A percentile compares a stretch with the other conserved stretches of the same genome.
Evolutionary conservation across 2,113 vertebrate genomes (phyloP).

Genomic region (Lampris incognitus): DNA sequence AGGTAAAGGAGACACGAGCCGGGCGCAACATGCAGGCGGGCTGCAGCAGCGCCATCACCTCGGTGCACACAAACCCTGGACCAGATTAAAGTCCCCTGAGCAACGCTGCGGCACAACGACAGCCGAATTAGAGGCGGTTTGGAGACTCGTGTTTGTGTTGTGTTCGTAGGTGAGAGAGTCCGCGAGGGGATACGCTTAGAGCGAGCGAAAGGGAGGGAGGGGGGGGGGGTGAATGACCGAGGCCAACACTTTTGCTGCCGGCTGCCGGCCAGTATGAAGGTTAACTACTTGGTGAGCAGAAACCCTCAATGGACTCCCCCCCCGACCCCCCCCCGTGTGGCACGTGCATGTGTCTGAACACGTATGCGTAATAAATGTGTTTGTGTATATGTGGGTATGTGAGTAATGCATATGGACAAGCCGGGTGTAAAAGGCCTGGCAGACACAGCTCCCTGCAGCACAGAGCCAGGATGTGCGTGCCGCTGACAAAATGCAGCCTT

Average conservation of each 20-base stretch:
- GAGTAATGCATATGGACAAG: conserved; percentile 77
- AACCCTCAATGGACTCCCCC: conserved; percentile 46
- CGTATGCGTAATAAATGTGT: conserved; percentile 36
- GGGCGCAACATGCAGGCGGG: conserved; percentile 24
- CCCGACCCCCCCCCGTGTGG: background rate
- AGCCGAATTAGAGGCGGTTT: conserved; percentile 17
- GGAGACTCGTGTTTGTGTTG: background rate
- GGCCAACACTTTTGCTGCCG: conserved; percentile 37
- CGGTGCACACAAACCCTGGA: conserved; percentile 40
- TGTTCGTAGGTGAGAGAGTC: conserved; percentile 1
- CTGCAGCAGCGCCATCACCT: conserved; percentile 49
- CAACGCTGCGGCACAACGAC: conserved; percentile 49
- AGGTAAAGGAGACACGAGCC: conserved; percentile 9
- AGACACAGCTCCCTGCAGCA: conserved; percentile 76
- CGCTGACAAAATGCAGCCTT: conserved; percentile 71
- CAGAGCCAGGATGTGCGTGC: conserved; percentile 69
- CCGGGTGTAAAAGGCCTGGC: conserved; percentile 79
- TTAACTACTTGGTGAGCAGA: conserved; percentile 56
- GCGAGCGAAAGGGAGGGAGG: background rate
- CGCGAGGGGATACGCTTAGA: background rate
- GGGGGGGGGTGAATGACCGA: conserved; percentile 24
- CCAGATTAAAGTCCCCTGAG: background rate
- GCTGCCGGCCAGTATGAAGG: conserved; percentile 48
- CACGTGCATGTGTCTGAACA: conserved; percentile 20
- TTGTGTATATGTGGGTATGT: background rate